Percentiles rank a stretch among this genome's conserved stretches.
Conservation (phyloP, 2,113 vertebrate genomes). For the Platanista minor region DNA sequence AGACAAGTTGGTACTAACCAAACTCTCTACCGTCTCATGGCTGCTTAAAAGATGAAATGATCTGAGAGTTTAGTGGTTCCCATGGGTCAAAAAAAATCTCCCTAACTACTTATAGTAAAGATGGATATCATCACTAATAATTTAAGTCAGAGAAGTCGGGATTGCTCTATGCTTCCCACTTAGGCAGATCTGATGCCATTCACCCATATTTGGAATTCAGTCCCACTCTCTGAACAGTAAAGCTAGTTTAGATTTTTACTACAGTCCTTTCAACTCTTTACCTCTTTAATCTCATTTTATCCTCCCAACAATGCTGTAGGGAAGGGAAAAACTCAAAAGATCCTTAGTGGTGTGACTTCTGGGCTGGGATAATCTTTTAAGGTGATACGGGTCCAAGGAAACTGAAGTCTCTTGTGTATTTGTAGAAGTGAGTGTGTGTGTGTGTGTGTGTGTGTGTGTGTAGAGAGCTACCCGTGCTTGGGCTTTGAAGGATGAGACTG, state of each 20-base stretch:
- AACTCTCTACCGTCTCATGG: background rate
- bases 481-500: background rate
- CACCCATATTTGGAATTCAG: background rate
- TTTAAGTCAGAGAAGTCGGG: background rate
- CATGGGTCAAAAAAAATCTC: background rate
- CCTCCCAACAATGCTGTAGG: background rate
- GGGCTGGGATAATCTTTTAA: background rate
- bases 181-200: background rate
- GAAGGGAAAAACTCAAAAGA: background rate
- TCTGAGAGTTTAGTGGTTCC: conserved; percentile 5
- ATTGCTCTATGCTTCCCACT: background rate
- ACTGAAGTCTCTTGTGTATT: background rate
- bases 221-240: background rate
- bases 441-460: background rate
- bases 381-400: background rate
- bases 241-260: background rate
- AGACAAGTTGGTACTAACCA: background rate
- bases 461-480: background rate
- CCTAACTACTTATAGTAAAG: background rate
- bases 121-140: background rate
- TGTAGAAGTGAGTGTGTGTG: background rate
- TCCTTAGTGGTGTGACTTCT: background rate
- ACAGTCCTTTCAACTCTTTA: background rate
- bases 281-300: background rate
- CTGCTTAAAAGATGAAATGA: background rate